Conservation (phyloP, 53 echinoderm and acorn worm genomes). For the Holothuria scabra region DNA sequence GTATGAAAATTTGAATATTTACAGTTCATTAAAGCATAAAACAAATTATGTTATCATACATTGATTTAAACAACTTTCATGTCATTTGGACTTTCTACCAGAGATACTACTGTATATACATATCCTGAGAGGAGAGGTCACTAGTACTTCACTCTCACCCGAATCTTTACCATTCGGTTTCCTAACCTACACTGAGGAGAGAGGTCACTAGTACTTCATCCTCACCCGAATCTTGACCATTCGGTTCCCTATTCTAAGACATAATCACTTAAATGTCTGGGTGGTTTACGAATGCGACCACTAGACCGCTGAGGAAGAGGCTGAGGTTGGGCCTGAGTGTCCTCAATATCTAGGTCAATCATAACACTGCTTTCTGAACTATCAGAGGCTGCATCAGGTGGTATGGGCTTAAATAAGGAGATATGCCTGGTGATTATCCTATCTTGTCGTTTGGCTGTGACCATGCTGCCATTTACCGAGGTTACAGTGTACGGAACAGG, state of each 20-base stretch:
- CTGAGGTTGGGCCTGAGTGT: too few species aligned
- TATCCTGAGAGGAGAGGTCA: conserved; percentile 7
- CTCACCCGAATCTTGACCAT: conserved; percentile 19
- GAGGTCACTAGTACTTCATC: conserved; percentile 5
- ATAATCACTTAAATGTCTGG: conserved; percentile 2
- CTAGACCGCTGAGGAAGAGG: too few species aligned
- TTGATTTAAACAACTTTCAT: too few species aligned
- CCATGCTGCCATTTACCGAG: conserved; percentile 38
- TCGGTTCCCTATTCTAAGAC: conserved; percentile 2
- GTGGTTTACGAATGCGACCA: not conserved
- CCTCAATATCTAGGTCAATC: too few species aligned
- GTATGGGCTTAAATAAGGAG: not conserved
- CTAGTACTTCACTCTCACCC: conserved; percentile 10
- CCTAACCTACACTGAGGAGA: not conserved
- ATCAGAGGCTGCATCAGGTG: too few species aligned
- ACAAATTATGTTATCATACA: too few species aligned
- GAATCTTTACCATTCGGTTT: too few species aligned
- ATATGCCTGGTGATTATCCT: not conserved
- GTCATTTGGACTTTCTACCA: too few species aligned
- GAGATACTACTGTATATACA: too few species aligned
- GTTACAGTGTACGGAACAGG: conserved; percentile 58
- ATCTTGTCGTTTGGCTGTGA: conserved; percentile 41
- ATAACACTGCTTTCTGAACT: too few species aligned
- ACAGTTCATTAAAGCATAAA: too few species aligned
- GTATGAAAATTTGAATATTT: too few species aligned